Evolutionary conservation across 1,140 invertebrate species (phyloP), one percentile per base, ranked within the genome.

Genomic region (Babylonia areolata): DNA sequence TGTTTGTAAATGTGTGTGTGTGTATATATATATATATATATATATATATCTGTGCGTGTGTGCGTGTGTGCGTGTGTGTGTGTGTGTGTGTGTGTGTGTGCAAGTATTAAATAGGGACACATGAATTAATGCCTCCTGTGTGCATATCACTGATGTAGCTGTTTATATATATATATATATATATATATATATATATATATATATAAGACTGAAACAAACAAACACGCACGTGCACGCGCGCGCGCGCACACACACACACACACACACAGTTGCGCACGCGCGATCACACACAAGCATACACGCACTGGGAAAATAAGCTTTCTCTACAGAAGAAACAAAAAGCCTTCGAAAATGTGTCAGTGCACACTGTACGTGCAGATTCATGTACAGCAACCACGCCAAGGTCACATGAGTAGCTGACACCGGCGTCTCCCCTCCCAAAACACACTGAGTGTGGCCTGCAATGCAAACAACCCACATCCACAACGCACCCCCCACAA

Each of bases 41-140:
- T 69, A 23, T 69, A 23, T 69, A 23, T 69, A 23, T 69, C 15
- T 69, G 64, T 69, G 64, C 28, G 64, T 69, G 64, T 69, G 64
- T 6, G 64, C 3, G 64, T 6, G 64, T 6, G 64, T 6, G 64
- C 3, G 64, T 28, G 5, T 0, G 64, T 69, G 64, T 69, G 64
- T 69, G 64, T 69, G 64, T 69, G 64, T 69, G 64, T 69, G 64
- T 69, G 64, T 69, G 64, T 69, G 64, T 69, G 64, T 69, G 64
- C 28, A 23, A 23, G 64, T 69, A 23, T 69, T 23, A 23, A 12
- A 23, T 23, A 54, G 51, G 23, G 51, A 11, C 11, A 11, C 51
- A 54, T 12, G 9, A 23, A 12, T 23, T 23, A 54, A 23, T 54
- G 11, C 51, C 11, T 54, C 23, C 51, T 54, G 23, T 54, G 9